Percentiles rank a stretch among this genome's conserved stretches.
These are phyloP conservation scores for Sorex araneus DNA, from an alignment of 2,113 vertebrate species.

Conservation along the genomic window DNA sequence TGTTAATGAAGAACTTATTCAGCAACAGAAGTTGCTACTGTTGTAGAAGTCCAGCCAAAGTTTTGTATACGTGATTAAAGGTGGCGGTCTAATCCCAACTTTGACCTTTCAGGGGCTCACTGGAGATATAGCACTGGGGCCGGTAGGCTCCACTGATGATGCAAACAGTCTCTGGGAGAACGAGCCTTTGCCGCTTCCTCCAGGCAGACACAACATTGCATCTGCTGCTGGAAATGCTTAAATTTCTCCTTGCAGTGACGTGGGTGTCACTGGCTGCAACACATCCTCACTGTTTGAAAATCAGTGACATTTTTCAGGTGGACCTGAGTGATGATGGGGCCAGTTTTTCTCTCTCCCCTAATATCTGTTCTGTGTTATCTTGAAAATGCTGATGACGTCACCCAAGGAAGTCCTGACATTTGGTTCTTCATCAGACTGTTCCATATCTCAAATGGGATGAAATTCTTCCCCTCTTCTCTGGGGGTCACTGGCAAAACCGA, in stretches of 20 bases:
- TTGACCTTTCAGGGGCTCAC: neutral
- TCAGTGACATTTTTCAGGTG: neutral
- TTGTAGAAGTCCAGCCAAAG: neutral
- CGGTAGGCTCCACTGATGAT: neutral
- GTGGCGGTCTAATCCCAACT: neutral
- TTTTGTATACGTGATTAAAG: neutral
- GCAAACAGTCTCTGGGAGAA: neutral
- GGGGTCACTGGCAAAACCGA: rapidly evolving
- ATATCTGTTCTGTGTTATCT: neutral
- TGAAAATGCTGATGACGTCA: neutral
- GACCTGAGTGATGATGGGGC: neutral
- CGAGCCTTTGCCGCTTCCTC: neutral
- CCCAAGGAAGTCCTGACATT: neutral
- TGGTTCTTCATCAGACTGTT: rapidly evolving
- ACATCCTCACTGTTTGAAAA: neutral
- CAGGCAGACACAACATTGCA: neutral
- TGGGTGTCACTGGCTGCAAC: too few relatives aligned
- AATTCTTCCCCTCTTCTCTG: too few relatives aligned
- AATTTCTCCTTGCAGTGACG: neutral
- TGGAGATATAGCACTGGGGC: neutral
- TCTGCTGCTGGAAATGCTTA: neutral
- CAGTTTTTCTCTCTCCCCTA: neutral
- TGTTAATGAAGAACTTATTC: neutral
- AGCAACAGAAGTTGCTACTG: neutral
- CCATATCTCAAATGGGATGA: too few relatives aligned